These are phyloP conservation scores for Amphiprion ocellaris DNA, from an alignment of 2,113 vertebrate genomes.

Conservation along the genomic window DNA sequence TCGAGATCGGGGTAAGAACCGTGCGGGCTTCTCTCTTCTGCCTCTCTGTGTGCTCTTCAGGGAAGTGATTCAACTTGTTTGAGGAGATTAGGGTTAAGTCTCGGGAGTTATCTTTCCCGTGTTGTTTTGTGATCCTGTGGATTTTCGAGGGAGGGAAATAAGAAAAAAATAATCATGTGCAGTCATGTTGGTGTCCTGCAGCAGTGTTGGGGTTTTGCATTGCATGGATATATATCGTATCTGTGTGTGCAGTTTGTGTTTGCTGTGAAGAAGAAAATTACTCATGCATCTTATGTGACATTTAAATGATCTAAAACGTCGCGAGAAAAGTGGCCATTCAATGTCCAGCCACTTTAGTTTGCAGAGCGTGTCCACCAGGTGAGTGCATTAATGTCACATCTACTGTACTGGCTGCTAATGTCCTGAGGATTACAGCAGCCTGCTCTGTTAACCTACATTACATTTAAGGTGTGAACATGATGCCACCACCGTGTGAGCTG, in stretches of 20 bases:
- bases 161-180: conserved; percentile 32
- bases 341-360: conserved; percentile 27
- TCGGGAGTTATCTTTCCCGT: conserved; percentile 78
- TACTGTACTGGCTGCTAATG: conserved; percentile 42
- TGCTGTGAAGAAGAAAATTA: neutral
- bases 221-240: conserved; percentile 34
- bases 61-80: conserved; percentile 83
- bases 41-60: conserved; percentile 51
- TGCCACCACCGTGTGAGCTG: conserved; percentile 14
- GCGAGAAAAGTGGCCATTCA: neutral
- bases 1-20: conserved; percentile 65
- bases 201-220: conserved; percentile 30
- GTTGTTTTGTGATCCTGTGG: conserved; percentile 66
- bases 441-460: conserved; percentile 79
- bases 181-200: conserved; percentile 39
- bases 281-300: conserved; percentile 19
- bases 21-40: conserved; percentile 29
- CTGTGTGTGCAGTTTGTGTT: conserved; percentile 27
- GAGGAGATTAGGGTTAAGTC: conserved; percentile 81
- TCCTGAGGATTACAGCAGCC: conserved; percentile 68
- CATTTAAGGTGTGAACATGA: conserved; percentile 42
- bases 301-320: conserved; percentile 27
- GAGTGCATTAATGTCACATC: conserved; percentile 64
- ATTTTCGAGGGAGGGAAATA: conserved; percentile 53
- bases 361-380: conserved; percentile 59